Conservation (phyloP, 2,888 invertebrate genomes). For the Odontomyia ornata region DNA sequence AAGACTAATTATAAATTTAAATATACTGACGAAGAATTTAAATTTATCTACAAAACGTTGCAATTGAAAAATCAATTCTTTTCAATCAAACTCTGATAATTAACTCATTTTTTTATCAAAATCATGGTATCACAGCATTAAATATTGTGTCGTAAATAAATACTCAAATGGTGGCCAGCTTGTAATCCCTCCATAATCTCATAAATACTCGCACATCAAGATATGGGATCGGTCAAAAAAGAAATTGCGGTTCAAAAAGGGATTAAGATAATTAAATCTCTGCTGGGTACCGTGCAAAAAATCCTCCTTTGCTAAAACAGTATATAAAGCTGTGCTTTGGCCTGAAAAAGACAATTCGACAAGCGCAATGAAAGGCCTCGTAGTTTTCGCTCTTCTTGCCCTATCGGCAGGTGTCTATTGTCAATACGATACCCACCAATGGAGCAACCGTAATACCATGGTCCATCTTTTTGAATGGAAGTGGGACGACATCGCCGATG, state of each 20-base stretch:
- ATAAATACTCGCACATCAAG: background rate
- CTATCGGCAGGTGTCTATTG: slow-evolving; percentile 52
- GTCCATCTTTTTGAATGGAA: slow-evolving; percentile 86
- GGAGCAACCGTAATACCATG: slow-evolving; percentile 70
- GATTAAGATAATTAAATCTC: no score
- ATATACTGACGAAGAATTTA: no score
- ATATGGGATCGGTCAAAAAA: background rate
- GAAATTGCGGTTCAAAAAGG: no score
- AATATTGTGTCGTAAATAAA: background rate
- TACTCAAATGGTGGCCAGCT: background rate
- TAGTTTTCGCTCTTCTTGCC: slow-evolving; percentile 2
- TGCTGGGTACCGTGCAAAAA: no score
- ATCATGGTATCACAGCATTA: no score
- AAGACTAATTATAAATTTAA: no score
- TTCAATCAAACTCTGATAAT: no score
- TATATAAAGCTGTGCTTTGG: background rate
- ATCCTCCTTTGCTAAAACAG: no score
- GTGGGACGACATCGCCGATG: slow-evolving; percentile 80
- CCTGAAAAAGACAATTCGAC: background rate
- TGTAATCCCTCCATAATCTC: no score
- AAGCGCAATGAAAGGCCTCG: slow-evolving; percentile 19
- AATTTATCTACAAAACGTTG: no score
- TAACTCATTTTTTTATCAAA: no score
- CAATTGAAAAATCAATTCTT: no score
- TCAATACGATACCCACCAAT: slow-evolving; percentile 70